Percentiles rank a stretch among this genome's conserved stretches.
These are phyloP conservation scores for Acholoe squamosa DNA, from an alignment of 2,888 invertebrate genomes.

Conservation along the genomic window DNA sequence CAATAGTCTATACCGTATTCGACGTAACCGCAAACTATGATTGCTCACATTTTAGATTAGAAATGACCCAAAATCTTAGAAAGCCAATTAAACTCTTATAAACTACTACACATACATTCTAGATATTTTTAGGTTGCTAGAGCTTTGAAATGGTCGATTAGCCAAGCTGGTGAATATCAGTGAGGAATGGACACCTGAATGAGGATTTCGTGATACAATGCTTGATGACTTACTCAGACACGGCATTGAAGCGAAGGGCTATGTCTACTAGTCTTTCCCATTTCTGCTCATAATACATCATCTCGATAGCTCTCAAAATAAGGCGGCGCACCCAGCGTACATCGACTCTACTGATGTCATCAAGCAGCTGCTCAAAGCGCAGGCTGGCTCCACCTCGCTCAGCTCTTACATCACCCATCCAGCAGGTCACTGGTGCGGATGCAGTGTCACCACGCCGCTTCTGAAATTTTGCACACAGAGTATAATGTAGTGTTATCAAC, in stretches of 20 bases:
- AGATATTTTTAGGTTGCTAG: too few species aligned
- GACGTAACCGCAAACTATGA: too few species aligned
- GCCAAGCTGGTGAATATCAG: too few species aligned
- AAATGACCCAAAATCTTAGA: too few species aligned
- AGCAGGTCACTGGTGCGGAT: slow-evolving; percentile 73
- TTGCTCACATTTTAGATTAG: too few species aligned
- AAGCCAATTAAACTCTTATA: too few species aligned
- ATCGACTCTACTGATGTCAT: slow-evolving; percentile 79
- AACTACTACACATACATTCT: too few species aligned
- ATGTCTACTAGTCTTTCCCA: slow-evolving; percentile 83
- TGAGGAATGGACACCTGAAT: too few species aligned
- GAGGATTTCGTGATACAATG: too few species aligned
- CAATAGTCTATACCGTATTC: too few species aligned
- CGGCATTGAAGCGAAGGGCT: slow-evolving; percentile 81
- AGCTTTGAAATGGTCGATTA: too few species aligned
- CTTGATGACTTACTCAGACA: slow-evolving; percentile 78
- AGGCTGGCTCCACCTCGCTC: slow-evolving; percentile 81
- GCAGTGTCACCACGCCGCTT: slow-evolving; percentile 61
- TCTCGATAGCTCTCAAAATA: slow-evolving; percentile 78
- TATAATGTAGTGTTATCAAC: background rate
- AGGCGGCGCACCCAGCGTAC: slow-evolving; percentile 78
- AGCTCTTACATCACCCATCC: slow-evolving; percentile 76
- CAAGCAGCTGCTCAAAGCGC: slow-evolving; percentile 80
- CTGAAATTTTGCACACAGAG: background rate
- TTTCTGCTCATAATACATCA: slow-evolving; percentile 80